Evolutionary conservation across 2,888 invertebrate genomes (phyloP), one percentile per base, ranked within the genome.

Genomic region (Formica aserva): DNA sequence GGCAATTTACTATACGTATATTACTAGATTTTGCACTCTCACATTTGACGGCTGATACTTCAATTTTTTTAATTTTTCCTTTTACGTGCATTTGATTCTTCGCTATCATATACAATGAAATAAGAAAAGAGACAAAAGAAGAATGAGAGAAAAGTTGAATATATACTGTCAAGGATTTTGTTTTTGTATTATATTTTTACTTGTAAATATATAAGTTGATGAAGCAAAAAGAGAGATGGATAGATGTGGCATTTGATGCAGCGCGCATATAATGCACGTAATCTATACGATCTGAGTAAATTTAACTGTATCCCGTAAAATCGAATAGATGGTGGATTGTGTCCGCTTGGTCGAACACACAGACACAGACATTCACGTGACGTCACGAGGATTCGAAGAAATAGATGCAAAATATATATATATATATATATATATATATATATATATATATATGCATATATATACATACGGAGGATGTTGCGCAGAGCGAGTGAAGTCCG

Each of bases 361-460:
- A 15, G 18, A 15, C 18, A 32, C 32, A 32, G 4, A 32, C 6
- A 32, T 6, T 38, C 9, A 38, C 13, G 38, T 22, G 38, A 45
- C 62, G 29, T 75, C 65, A 52, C 13, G 22, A 32, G 32, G 55
- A 65, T 22, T 15, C 52, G 63, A 76, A 81, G 81, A 81, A 81
- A 55, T 81, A 76, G 52, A 81, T 26, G 62, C 69, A 57, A 67
- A 32, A 69, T 57, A 45, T n/a, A 71, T 32, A 32, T 32, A 32
- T 3, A 32, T 29, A 29, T 29, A 29, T 29, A 29, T 29, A 22
- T 55, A 22, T 11, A 52, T 52, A 52, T 55, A 55, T 55, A 55
- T 55, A 55, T 55, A 32, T 18, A 15, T 18, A n/a, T n/a, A n/a
- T n/a, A n/a, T n/a, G n/a, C 38, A 32, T 32, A 55, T 55, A 55